These are phyloP conservation scores for Phania funesta DNA, from an alignment of 2,888 invertebrate species.

Conservation along the genomic window DNA sequence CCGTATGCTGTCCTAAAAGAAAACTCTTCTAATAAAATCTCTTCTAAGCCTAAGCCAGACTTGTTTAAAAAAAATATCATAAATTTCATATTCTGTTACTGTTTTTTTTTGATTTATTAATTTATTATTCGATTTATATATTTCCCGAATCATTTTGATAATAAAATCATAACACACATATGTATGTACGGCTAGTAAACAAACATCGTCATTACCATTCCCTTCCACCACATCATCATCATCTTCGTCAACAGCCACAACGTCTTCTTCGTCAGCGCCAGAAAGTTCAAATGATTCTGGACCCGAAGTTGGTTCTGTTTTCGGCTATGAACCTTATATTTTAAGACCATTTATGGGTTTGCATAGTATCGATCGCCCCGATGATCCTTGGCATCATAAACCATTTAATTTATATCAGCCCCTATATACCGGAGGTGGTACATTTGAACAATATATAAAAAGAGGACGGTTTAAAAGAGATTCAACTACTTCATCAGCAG, in stretches of 20 bases:
- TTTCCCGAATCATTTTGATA: conserved; percentile 59
- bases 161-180: conserved; percentile 15
- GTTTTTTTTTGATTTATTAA: conserved; percentile 19
- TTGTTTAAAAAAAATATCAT: background rate
- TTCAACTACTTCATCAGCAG: conserved; percentile 43
- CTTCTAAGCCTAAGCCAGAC: background rate
- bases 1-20: background rate
- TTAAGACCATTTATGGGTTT: conserved; percentile 77
- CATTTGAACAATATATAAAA: conserved; percentile 72
- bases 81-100: background rate
- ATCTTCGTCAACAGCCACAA: conserved; percentile 16
- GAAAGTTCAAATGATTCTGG: conserved; percentile 34
- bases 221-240: conserved; percentile 31
- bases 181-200: conserved; percentile 41
- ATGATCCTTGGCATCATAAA: conserved; percentile 76
- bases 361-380: conserved; percentile 68
- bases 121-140: conserved; percentile 20
- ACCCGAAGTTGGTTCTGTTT: conserved; percentile 67
- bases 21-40: background rate
- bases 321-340: conserved; percentile 68
- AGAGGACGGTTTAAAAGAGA: conserved; percentile 71
- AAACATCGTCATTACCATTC: conserved; percentile 36
- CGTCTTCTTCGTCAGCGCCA: conserved; percentile 16
- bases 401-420: conserved; percentile 72
- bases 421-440: conserved; percentile 72